These are phyloP conservation scores for Conops quadrifasciatus DNA, from an alignment of 2,888 invertebrate species.

Conservation along the genomic window DNA sequence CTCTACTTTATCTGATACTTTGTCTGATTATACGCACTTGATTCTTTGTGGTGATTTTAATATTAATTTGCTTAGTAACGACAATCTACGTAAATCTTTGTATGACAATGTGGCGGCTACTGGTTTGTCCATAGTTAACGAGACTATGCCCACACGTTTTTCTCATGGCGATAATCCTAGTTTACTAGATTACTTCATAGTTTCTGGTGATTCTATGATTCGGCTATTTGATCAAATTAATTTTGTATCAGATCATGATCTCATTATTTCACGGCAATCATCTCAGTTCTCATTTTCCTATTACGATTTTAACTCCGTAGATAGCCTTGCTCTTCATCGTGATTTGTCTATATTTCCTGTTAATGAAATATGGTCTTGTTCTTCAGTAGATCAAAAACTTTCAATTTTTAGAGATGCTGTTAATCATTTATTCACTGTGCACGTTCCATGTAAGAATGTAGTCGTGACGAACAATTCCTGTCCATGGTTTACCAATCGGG, in stretches of 20 bases:
- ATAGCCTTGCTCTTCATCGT: too few relatives aligned
- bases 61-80: background rate
- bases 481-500: too few relatives aligned
- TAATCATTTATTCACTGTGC: too few relatives aligned
- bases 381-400: too few relatives aligned
- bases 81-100: background rate
- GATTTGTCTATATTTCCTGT: too few relatives aligned
- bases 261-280: too few relatives aligned
- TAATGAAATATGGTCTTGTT: too few relatives aligned
- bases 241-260: background rate
- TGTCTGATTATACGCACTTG: background rate
- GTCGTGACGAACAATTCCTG: too few relatives aligned
- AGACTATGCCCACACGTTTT: background rate
- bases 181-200: background rate
- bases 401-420: too few relatives aligned
- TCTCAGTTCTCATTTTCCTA: too few relatives aligned
- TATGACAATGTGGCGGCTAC: background rate
- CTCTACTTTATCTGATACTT: background rate
- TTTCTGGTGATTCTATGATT: background rate
- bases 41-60: constrained; percentile 7
- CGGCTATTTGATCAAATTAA: background rate
- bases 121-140: background rate
- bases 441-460: too few relatives aligned
- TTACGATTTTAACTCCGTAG: too few relatives aligned
- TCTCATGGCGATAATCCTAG: background rate